phyloP scores from a whole-genome alignment of 2,888 invertebrate species.

The Lutraria lutraria region DNA sequence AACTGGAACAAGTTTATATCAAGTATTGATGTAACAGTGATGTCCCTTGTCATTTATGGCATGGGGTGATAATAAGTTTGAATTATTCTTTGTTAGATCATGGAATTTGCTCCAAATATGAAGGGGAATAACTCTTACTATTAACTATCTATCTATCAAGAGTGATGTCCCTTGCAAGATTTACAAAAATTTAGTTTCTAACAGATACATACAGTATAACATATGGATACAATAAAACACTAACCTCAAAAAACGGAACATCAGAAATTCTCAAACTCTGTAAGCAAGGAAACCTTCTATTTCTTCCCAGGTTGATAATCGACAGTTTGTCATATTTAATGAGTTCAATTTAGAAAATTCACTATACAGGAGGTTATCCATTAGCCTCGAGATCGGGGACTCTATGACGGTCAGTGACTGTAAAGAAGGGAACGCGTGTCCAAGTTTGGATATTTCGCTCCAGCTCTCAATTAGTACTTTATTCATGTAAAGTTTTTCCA shows the following conservation, averaged over 20 bases:
- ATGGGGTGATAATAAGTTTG: too few species aligned
- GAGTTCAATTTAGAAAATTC: constrained; percentile 88
- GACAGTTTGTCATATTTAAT: constrained; percentile 93
- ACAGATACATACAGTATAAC: too few species aligned
- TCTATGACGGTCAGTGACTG: constrained; percentile 92
- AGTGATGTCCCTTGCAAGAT: too few species aligned
- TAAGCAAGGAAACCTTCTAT: constrained; percentile 95
- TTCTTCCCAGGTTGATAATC: constrained; percentile 94
- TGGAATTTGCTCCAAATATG: too few species aligned
- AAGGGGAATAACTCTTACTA: too few species aligned
- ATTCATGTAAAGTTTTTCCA: constrained; percentile 94
- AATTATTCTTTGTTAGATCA: too few species aligned
- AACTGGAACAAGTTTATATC: too few species aligned
- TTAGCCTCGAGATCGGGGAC: constrained; percentile 76
- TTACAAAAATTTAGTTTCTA: too few species aligned
- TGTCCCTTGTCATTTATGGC: too few species aligned
- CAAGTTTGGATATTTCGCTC: constrained; percentile 94
- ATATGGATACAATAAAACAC: too few species aligned
- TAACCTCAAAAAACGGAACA: constrained; percentile 89
- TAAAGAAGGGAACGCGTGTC: constrained; percentile 94
- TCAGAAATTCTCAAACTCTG: constrained; percentile 94
- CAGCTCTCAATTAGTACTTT: constrained; percentile 95
- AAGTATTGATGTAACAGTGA: too few species aligned
- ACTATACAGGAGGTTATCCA: constrained; percentile 59
- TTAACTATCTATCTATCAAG: too few species aligned